Percentiles rank a stretch among this genome's conserved stretches.
These are phyloP conservation scores for Amiota minor DNA, from an alignment of 2,888 invertebrate species.

Conservation along the genomic window DNA sequence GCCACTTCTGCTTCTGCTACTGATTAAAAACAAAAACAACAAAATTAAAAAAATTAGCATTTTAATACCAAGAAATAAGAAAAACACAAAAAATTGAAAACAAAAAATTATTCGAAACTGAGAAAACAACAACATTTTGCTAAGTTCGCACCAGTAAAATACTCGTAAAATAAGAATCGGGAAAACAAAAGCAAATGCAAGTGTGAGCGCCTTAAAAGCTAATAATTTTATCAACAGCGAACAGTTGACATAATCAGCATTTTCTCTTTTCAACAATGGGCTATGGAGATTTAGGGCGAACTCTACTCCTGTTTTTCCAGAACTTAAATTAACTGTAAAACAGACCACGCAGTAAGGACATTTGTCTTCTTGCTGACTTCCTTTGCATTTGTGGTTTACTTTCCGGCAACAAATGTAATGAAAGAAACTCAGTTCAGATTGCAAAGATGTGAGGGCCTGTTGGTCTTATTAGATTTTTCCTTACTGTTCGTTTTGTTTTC, in stretches of 20 bases:
- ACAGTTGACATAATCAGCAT: slow-evolving; percentile 71
- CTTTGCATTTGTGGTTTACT: neutral
- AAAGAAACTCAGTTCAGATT: no score
- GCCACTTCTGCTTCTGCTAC: slow-evolving; percentile 45
- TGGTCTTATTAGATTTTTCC: neutral
- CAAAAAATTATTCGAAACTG: slow-evolving; percentile 49
- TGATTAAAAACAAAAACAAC: slow-evolving; percentile 70
- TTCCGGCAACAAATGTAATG: neutral
- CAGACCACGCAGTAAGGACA: slow-evolving; percentile 69
- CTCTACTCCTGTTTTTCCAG: slow-evolving; percentile 59
- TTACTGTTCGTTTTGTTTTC: slow-evolving; percentile 17
- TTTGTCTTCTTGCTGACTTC: slow-evolving; percentile 61
- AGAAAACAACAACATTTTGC: slow-evolving; percentile 36
- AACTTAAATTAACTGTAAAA: slow-evolving; percentile 70
- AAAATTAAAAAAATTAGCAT: slow-evolving; percentile 71
- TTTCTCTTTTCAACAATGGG: slow-evolving; percentile 38
- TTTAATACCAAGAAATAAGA: slow-evolving; percentile 66
- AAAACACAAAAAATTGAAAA: slow-evolving; percentile 65
- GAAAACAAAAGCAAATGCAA: neutral
- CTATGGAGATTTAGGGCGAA: slow-evolving; percentile 23
- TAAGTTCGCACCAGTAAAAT: slow-evolving; percentile 34
- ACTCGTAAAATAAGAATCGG: slow-evolving; percentile 46
- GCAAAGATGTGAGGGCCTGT: no score
- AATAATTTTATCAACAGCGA: slow-evolving; percentile 71
- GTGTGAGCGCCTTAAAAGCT: slow-evolving; percentile 47